Evolutionary conservation across 92 coral and sea anemone species (phyloP), one percentile per base, ranked within the genome.

Genomic region (Montipora capitata): DNA sequence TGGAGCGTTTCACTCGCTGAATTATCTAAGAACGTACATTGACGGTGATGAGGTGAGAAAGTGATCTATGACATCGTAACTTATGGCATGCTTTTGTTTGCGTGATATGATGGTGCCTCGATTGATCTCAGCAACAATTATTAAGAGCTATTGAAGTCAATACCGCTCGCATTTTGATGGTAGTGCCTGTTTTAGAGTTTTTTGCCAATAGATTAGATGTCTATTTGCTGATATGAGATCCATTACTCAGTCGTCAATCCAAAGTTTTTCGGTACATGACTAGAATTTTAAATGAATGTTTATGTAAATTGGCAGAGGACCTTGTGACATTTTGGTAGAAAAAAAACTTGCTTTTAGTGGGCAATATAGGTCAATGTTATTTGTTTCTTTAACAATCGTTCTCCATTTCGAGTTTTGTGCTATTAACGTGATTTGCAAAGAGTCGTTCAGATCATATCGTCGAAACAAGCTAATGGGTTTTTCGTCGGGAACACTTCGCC

Each of bases 1-100:
- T 54, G 98, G 96, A 4, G 95, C 93, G 8, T 81, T 81, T 52
- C 94, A 93, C 85, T 91, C 96, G 62, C 86, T 93, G 38, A 91
- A 74, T 75, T 95, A 95, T 58, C 84, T 95, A 2, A 93, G 93
- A 79, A 88, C 95, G 6, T 93, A 75, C 62, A 43, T 93, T 68
- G 89, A 58, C 5, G 98, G 95, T 39, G 94, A 93, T 15, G 91
- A 93, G 95, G 96, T 95, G 84, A 68, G 96, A 51, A 5, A 10
- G 10, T 5, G 10, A 2, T 5, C 10, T 48, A 48, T 10, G 10
- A 48, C 10, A 5, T 48, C 10, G 52, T 48, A 48, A 48, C 52
- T 48, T 5, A 48, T 45, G 3, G 44, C 51, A 39, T 40, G 7
- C 61, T 10, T 45, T 42, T 71, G 16, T 74, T 63, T 73, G 20